Evolutionary conservation across 1,140 invertebrate species (phyloP).

Genomic region (Hestina assimilis): DNA sequence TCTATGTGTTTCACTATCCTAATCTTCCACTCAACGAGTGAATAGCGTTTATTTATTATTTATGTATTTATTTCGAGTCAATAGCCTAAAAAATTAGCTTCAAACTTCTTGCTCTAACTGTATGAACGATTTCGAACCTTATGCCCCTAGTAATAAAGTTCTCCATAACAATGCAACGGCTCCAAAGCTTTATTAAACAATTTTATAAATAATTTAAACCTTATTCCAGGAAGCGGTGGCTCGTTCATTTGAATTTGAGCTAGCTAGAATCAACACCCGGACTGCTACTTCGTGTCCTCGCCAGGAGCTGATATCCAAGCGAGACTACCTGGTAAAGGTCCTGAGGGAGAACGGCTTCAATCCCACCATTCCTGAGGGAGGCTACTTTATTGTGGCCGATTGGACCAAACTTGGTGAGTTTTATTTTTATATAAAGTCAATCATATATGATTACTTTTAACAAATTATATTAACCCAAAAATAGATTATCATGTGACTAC

Average conservation of each 20-base stretch:
- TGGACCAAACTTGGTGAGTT: slow-evolving; percentile 86
- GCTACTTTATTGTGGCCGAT: slow-evolving; percentile 98
- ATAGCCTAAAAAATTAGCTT: no score
- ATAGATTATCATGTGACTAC: no score
- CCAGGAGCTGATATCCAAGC: slow-evolving; percentile 89
- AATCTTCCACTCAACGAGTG: no score
- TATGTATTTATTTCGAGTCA: no score
- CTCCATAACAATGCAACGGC: no score
- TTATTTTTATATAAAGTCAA: neutral
- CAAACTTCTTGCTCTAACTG: no score
- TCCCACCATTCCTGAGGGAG: slow-evolving; percentile 96
- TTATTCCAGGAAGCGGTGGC: slow-evolving; percentile 92
- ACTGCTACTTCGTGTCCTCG: slow-evolving; percentile 93
- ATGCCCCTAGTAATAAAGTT: no score
- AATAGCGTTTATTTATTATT: no score
- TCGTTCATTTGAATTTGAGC: slow-evolving; percentile 92
- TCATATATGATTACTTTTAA: neutral
- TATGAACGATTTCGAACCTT: no score
- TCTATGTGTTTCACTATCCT: no score
- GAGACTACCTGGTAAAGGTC: slow-evolving; percentile 90
- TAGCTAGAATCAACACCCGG: slow-evolving; percentile 84
- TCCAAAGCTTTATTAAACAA: no score
- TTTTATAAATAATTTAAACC: no score
- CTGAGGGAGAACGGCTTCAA: slow-evolving; percentile 90
- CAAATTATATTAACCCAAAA: neutral